Conservation (phyloP, 2,113 vertebrate species). For the Crotalus tigris region DNA sequence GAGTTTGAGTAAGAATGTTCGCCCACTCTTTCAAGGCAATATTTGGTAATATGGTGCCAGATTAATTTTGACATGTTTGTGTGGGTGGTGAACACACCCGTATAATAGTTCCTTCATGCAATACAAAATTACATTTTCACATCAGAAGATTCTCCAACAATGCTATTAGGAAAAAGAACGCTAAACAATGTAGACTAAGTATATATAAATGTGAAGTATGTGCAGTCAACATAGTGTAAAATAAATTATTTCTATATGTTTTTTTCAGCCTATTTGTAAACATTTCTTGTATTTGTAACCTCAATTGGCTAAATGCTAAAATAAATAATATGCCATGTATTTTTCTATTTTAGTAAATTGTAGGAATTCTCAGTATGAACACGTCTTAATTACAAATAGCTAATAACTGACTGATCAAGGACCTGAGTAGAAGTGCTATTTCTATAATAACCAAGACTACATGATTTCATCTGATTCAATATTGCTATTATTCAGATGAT, state of each 20-base stretch:
- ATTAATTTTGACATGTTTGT: background rate
- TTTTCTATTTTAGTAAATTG: background rate
- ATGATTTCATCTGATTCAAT: background rate
- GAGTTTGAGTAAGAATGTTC: background rate
- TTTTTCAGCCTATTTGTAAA: background rate
- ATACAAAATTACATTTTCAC: background rate
- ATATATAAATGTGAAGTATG: background rate
- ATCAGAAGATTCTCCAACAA: background rate
- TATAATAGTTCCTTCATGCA: background rate
- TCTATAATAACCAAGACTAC: background rate
- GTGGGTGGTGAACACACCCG: conserved; percentile 11
- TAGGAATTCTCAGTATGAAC: background rate
- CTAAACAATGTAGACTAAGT: background rate
- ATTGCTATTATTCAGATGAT: background rate
- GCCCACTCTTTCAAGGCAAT: background rate
- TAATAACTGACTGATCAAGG: background rate
- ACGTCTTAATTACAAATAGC: background rate
- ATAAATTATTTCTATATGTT: background rate
- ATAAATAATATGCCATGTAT: background rate
- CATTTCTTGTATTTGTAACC: background rate
- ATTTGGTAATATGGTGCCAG: background rate
- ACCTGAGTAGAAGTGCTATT: background rate
- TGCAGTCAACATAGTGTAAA: background rate
- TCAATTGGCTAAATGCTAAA: background rate
- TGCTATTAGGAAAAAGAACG: background rate